Conservation (phyloP, 2,113 vertebrate species). For the Rhynchomys soricoides region DNA sequence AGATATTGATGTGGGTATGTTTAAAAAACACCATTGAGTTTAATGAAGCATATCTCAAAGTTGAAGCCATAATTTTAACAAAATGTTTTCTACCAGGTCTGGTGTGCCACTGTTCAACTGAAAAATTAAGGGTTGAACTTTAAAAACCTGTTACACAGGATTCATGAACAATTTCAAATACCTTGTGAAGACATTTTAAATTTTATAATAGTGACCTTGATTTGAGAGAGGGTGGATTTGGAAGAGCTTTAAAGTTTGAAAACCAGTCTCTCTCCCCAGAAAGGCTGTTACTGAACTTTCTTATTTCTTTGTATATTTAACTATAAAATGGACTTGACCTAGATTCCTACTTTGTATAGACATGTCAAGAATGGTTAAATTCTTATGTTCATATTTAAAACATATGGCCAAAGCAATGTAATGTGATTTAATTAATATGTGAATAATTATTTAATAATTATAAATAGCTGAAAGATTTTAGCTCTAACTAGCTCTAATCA, state of each 20-base stretch:
- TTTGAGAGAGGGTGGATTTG: conserved; percentile 14
- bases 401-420: neutral
- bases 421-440: too few species aligned
- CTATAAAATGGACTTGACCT: conserved; percentile 38
- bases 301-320: conserved; percentile 43
- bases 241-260: conserved; percentile 24
- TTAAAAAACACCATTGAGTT: conserved; percentile 14
- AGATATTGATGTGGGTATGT: conserved; percentile 13
- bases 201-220: conserved; percentile 40
- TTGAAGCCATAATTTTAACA: conserved; percentile 42
- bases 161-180: conserved; percentile 37
- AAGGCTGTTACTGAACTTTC: neutral
- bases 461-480: conserved; percentile 58
- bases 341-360: conserved; percentile 23
- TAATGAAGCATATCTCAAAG: conserved; percentile 45
- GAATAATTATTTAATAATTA: conserved; percentile 64
- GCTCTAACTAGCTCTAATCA: neutral
- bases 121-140: conserved; percentile 7
- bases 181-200: conserved; percentile 20
- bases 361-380: conserved; percentile 38
- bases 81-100: conserved; percentile 22
- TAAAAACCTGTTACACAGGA: conserved; percentile 30
- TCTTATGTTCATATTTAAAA: conserved; percentile 32
- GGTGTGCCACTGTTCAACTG: conserved; percentile 54
- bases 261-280: neutral